Evolutionary conservation across 2,113 vertebrate genomes (phyloP).

Genomic region (Todiramphus chloris): DNA sequence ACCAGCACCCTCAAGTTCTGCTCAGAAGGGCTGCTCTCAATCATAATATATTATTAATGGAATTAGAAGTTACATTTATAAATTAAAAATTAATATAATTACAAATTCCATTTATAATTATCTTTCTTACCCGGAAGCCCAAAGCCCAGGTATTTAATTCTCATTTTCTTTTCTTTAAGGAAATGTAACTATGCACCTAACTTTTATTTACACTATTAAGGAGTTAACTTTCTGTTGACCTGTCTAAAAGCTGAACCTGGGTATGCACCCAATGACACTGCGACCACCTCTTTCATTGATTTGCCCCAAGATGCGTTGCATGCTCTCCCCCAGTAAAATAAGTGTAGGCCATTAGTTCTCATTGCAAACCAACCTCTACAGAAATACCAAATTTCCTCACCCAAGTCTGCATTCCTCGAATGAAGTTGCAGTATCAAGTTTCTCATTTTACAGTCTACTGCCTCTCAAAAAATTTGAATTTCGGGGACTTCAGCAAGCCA

Average conservation of each 20-base stretch:
- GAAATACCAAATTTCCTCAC: not conserved
- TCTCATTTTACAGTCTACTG: slow-evolving; percentile 36
- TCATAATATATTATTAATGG: too few species aligned
- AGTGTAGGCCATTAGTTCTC: not conserved
- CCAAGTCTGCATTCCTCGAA: not conserved
- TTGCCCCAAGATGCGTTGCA: not conserved
- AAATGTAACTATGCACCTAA: too few species aligned
- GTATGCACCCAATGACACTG: too few species aligned
- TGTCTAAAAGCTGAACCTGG: not conserved
- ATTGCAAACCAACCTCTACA: not conserved
- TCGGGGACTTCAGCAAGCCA: not conserved
- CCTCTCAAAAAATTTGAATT: slow-evolving; percentile 32
- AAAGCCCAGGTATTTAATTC: not conserved
- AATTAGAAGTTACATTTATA: too few species aligned
- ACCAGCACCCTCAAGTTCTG: too few species aligned
- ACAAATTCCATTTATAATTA: not conserved
- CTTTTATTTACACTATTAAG: rapidly evolving
- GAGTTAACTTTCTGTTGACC: not conserved
- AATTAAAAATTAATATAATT: too few species aligned
- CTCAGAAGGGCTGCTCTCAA: too few species aligned
- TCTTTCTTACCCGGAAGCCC: not conserved
- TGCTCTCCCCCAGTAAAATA: not conserved
- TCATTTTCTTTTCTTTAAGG: not conserved
- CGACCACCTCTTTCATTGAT: rapidly evolving
- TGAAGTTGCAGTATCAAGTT: slow-evolving; percentile 25